phyloP scores from a whole-genome alignment of 2,113 vertebrate genomes.

The Macroglossus sobrinus region DNA sequence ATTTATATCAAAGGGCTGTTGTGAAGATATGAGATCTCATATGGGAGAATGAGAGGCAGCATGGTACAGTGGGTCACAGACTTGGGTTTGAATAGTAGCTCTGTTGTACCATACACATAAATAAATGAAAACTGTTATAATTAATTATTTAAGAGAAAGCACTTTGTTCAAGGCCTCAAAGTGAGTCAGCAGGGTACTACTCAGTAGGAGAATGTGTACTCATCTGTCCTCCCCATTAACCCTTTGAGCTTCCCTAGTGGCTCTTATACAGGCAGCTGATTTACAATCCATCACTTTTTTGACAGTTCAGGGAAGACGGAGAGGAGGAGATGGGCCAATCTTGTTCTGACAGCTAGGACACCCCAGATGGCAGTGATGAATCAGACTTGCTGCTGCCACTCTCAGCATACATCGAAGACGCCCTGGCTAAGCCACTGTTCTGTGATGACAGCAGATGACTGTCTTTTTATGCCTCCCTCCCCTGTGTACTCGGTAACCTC shows the following conservation, averaged over 20 bases:
- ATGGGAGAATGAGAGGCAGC: background rate
- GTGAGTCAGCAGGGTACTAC: slow-evolving; percentile 28
- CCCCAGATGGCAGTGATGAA: background rate
- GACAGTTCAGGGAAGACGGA: background rate
- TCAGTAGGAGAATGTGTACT: background rate
- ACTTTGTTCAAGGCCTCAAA: slow-evolving; percentile 53
- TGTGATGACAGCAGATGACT: background rate
- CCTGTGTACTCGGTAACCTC: background rate
- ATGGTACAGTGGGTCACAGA: rapidly evolving
- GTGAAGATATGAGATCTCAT: background rate
- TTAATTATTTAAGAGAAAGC: slow-evolving; percentile 70
- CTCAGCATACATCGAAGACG: background rate
- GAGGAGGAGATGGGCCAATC: background rate
- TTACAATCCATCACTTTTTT: background rate
- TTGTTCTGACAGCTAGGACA: background rate
- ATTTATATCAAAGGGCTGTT: background rate
- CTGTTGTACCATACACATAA: background rate
- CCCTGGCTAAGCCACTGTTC: background rate
- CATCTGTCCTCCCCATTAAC: background rate
- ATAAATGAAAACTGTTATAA: slow-evolving; percentile 48
- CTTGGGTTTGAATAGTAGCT: background rate
- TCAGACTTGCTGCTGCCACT: background rate
- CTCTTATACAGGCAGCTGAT: background rate
- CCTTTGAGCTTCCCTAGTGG: background rate
- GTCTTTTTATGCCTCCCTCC: background rate